These are phyloP conservation scores for Mallotus villosus DNA, from an alignment of 2,797 vertebrate genomes.

Conservation along the genomic window DNA sequence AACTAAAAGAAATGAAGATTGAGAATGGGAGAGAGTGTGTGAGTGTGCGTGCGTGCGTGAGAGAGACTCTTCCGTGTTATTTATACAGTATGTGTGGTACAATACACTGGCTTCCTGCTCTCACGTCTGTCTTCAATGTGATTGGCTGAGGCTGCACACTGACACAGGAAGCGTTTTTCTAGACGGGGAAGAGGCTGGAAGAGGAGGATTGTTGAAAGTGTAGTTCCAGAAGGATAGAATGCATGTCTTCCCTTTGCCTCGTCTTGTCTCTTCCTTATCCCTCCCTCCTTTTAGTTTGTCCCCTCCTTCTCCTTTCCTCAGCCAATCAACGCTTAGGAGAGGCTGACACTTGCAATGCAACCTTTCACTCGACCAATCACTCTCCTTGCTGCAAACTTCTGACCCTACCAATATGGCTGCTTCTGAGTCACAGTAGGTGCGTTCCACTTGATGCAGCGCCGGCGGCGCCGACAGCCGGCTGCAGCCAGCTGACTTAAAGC, in stretches of 20 bases:
- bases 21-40: conserved; percentile 41
- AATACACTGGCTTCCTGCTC: conserved; percentile 82
- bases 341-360: not conserved
- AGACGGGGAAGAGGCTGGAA: conserved; percentile 1
- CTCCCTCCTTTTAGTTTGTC: conserved; percentile 2
- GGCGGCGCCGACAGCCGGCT: no score
- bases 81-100: conserved; percentile 90
- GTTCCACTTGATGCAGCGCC: no score
- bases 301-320: not conserved
- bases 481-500: no score
- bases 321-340: not conserved
- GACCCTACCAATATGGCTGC: not conserved
- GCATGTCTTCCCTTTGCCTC: not conserved
- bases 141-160: conserved; percentile 71
- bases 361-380: not conserved
- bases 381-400: not conserved
- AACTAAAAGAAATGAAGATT: conserved; percentile 19
- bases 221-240: not conserved
- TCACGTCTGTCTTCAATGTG: conserved; percentile 47
- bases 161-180: conserved; percentile 62
- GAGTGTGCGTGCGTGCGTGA: conserved; percentile 40
- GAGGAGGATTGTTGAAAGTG: not conserved
- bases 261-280: conserved; percentile 5
- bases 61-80: conserved; percentile 74
- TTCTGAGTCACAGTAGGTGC: not conserved